Evolutionary conservation across 2,113 vertebrate species (phyloP).

Genomic region (Muscicapa adusta): DNA sequence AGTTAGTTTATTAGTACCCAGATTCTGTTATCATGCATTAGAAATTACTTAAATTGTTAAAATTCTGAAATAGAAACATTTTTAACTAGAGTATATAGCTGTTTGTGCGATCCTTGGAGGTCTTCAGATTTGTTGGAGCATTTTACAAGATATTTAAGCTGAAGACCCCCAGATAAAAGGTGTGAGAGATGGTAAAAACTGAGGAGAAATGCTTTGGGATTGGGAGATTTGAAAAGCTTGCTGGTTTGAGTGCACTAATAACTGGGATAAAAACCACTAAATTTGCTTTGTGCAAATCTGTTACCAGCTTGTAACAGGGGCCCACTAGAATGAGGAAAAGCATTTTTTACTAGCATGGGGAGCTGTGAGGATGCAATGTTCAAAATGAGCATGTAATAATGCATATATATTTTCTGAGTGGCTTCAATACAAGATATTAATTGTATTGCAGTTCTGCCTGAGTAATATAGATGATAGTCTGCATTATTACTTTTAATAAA

Average conservation of each 20-base stretch:
- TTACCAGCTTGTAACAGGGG: neutral
- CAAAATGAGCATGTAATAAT: neutral
- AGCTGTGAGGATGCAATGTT: neutral
- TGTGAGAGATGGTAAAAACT: neutral
- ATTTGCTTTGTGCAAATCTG: neutral
- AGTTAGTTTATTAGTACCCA: neutral
- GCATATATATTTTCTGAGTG: neutral
- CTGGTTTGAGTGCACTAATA: neutral
- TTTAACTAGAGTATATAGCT: neutral
- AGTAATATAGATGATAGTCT: constrained; percentile 43
- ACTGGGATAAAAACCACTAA: neutral
- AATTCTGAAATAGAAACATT: neutral
- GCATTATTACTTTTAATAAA: constrained; percentile 57
- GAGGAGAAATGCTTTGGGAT: neutral
- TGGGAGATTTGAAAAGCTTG: neutral
- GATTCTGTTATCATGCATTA: neutral
- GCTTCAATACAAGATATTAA: constrained; percentile 9
- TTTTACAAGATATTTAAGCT: neutral
- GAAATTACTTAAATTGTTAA: neutral
- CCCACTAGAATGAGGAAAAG: neutral
- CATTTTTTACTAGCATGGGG: neutral
- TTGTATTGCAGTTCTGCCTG: constrained; percentile 4
- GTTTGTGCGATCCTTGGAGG: neutral
- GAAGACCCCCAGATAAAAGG: neutral
- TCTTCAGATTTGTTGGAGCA: neutral